These are phyloP conservation scores for Neogobius melanostomus DNA, from an alignment of 2,113 vertebrate species.

Conservation along the genomic window DNA sequence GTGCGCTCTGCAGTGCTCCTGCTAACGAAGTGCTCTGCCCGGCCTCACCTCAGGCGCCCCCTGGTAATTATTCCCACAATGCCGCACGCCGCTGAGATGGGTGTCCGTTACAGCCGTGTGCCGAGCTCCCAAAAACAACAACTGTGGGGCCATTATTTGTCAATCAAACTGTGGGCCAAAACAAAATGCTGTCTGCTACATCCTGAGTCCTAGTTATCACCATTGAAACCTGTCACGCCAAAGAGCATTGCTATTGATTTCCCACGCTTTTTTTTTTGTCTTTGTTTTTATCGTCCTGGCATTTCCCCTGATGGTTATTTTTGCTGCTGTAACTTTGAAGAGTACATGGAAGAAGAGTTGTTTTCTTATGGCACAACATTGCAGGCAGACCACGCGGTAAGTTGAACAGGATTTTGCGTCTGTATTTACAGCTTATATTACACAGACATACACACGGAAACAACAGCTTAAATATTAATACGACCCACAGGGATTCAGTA, in stretches of 20 bases:
- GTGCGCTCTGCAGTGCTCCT: constrained; percentile 49
- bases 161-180: constrained; percentile 76
- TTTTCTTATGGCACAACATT: constrained; percentile 5
- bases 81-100: constrained; percentile 72
- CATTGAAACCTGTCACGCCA: constrained; percentile 73
- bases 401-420: constrained; percentile 16
- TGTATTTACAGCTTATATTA: neutral
- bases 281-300: constrained; percentile 51
- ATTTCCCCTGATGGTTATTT: constrained; percentile 53
- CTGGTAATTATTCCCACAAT: constrained; percentile 78
- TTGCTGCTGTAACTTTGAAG: constrained; percentile 26
- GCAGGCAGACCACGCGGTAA: constrained; percentile 5
- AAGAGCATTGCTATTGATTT: constrained; percentile 74
- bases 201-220: constrained; percentile 66
- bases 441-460: neutral
- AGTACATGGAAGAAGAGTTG: constrained; percentile 3
- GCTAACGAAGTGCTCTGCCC: constrained; percentile 75
- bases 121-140: constrained; percentile 67
- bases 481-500: neutral
- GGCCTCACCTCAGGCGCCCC: constrained; percentile 75
- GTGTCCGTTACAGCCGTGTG: constrained; percentile 74
- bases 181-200: constrained; percentile 70
- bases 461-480: neutral
- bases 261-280: constrained; percentile 56
- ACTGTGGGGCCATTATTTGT: constrained; percentile 78